Evolutionary conservation across 2,113 vertebrate species (phyloP), one percentile per base, ranked within the genome.

Genomic region (Gulo gulo): DNA sequence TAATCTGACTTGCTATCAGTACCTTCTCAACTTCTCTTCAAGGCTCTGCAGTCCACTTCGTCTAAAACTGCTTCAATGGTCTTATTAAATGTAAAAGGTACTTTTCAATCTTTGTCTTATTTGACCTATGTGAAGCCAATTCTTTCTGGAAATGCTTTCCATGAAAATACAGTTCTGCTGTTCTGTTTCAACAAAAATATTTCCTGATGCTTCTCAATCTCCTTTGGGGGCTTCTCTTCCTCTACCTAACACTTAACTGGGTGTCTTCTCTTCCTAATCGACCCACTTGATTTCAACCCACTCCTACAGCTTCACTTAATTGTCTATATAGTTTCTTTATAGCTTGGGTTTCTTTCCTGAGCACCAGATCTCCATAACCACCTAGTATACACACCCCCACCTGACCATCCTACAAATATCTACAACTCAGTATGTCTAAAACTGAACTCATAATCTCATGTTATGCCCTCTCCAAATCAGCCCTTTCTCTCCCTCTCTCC

Each of bases 171-270:
- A 88, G 1, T 95, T 59, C 0, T 42, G 61, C 31, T 78, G 82
- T 89, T 95, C 61, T 92, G 47, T 29, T 94, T 92, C 24, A 57
- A 59, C 20, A 34, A 79, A 92, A 94, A 16, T 93, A 88, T 95
- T 94, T 76, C 42, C 87, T 80, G 42, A 52, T 29, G 55, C 18
- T 91, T 79, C 45, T 87, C 79, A 74, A 8, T 76, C 6, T 80
- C 20, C 31, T 59, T 21, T 52, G 61, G 57, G 24, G 7, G 5
- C 29, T 80, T 86, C 39, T 82, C 86, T 91, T 95, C 69, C 31
- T 73, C 36, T 73, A 69, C 0, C n/a, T 26, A 69, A 55, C 39
- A 29, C 31, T 47, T 92, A 79, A 79, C 20, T 88, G 42, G 39
- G 24, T 71, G 21, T 63, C 52, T 83, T 93, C 39, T 91, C 31